These are phyloP conservation scores for Acanthosepion lycidas DNA, from an alignment of 2,888 invertebrate genomes.

Conservation along the genomic window DNA sequence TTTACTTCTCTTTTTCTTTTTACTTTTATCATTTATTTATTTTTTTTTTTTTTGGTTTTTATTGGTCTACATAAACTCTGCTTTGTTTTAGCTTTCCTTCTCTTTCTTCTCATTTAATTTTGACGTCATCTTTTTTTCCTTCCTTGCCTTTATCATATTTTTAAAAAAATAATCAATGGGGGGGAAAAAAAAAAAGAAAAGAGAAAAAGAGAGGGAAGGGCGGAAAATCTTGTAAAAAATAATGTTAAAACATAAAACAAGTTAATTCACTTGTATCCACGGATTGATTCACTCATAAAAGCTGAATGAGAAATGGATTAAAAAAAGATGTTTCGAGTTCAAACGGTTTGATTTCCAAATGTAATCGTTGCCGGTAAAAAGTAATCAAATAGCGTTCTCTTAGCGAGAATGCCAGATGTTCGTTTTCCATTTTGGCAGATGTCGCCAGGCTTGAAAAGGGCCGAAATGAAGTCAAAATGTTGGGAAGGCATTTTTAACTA, in stretches of 20 bases:
- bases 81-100: background rate
- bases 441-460: background rate
- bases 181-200: background rate
- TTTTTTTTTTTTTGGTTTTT: no score
- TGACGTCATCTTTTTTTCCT: background rate
- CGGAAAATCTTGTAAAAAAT: background rate
- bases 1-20: background rate
- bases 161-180: background rate
- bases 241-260: background rate
- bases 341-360: conserved; percentile 16
- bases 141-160: background rate
- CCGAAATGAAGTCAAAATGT: background rate
- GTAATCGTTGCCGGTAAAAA: background rate
- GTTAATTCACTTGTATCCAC: background rate
- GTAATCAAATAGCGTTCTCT: background rate
- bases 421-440: background rate
- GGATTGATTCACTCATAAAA: background rate
- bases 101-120: background rate
- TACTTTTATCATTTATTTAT: background rate
- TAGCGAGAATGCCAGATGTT: background rate
- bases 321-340: background rate
- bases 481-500: background rate
- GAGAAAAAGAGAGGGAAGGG: background rate
- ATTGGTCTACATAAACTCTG: background rate
- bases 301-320: background rate